phyloP scores from a whole-genome alignment of 2,113 vertebrate genomes.

The Datnioides undecimradiatus region DNA sequence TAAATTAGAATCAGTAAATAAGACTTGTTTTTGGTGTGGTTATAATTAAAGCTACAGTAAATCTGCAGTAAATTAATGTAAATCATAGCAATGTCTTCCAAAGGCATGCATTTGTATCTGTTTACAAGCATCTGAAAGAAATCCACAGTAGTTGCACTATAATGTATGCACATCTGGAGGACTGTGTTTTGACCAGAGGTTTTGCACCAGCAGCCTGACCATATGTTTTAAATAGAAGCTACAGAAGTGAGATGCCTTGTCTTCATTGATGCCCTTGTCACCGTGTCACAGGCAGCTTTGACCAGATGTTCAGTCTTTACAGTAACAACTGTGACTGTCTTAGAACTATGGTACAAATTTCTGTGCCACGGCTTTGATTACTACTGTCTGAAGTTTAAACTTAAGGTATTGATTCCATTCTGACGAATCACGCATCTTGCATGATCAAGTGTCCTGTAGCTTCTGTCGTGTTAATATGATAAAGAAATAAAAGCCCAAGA shows the following conservation, averaged over 20 bases:
- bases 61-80: neutral
- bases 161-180: conserved; percentile 3
- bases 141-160: neutral
- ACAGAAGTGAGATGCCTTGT: neutral
- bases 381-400: neutral
- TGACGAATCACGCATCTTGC: neutral
- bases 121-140: neutral
- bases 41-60: neutral
- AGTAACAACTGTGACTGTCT: neutral
- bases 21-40: neutral
- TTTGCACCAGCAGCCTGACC: neutral
- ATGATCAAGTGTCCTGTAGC: neutral
- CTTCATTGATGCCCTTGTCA: no score
- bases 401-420: neutral
- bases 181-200: neutral
- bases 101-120: neutral
- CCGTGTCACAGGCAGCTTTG: neutral
- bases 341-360: neutral
- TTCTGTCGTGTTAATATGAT: neutral
- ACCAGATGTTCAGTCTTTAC: neutral
- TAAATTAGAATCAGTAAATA: neutral
- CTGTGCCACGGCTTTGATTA: neutral
- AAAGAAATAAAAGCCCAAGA: neutral
- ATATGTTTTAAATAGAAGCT: neutral
- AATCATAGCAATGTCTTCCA: neutral